phyloP scores from a whole-genome alignment of 2,797 vertebrate genomes.

The Chelon labrosus region DNA sequence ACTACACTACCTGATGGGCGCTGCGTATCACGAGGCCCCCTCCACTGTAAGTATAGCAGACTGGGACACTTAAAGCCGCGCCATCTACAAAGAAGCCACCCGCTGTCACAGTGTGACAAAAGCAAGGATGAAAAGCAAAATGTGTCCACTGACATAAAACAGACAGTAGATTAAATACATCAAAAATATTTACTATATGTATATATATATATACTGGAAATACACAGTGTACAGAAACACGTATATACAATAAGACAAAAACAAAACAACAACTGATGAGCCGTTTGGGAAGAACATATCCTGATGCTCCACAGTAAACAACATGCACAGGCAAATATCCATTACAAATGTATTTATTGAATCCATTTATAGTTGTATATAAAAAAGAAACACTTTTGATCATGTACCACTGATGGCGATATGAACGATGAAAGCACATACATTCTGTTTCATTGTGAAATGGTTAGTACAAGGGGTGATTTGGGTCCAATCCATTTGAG shows the following conservation, averaged over 20 bases:
- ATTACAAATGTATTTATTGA: slow-evolving; percentile 81
- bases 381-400: slow-evolving; percentile 64
- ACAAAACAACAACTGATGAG: background rate
- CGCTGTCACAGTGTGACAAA: slow-evolving; percentile 18
- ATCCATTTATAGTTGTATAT: slow-evolving; percentile 65
- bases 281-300: slow-evolving; percentile 2
- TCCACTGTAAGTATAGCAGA: background rate
- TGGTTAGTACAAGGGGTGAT: slow-evolving; percentile 35
- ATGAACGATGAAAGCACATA: slow-evolving; percentile 51
- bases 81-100: background rate
- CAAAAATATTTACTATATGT: slow-evolving; percentile 53
- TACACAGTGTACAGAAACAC: slow-evolving; percentile 48
- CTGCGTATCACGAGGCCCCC: background rate
- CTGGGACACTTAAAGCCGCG: background rate
- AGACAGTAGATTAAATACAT: slow-evolving; percentile 39
- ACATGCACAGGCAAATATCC: slow-evolving; percentile 48
- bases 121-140: background rate
- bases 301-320: slow-evolving; percentile 33
- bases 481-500: slow-evolving; percentile 47
- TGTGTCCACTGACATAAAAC: slow-evolving; percentile 29
- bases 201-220: slow-evolving; percentile 14
- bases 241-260: slow-evolving; percentile 40
- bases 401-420: slow-evolving; percentile 36
- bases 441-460: slow-evolving; percentile 63
- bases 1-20: slow-evolving; percentile 4